These are phyloP conservation scores for Diadumene lineata DNA, from an alignment of 92 coral and sea anemone species.

Conservation along the genomic window DNA sequence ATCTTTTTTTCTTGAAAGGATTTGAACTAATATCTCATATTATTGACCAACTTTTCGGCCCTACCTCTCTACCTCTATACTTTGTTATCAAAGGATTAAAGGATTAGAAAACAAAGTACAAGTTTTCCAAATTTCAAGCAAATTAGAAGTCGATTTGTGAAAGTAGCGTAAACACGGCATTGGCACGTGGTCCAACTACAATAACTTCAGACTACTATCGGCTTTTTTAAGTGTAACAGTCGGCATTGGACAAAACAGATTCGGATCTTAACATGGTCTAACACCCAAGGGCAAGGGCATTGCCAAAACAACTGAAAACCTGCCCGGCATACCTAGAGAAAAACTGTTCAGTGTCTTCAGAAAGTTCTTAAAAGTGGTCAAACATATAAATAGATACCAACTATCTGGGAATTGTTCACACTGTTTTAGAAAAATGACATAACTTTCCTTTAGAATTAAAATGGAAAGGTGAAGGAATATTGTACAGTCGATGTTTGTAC, in stretches of 20 bases:
- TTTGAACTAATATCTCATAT: neutral
- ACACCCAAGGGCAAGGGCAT: neutral
- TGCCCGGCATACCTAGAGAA: too few species aligned
- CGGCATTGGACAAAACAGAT: slow-evolving; percentile 14
- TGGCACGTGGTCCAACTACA: slow-evolving; percentile 10
- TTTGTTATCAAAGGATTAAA: slow-evolving; percentile 17
- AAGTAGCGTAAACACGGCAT: neutral
- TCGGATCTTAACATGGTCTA: neutral
- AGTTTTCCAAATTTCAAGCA: neutral
- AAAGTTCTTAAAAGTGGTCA: too few species aligned
- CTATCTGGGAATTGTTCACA: too few species aligned
- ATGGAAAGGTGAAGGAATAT: too few species aligned
- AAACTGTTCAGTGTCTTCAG: too few species aligned
- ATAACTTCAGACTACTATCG: neutral
- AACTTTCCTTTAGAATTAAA: too few species aligned
- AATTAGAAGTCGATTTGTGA: slow-evolving; percentile 5
- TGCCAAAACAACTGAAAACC: neutral
- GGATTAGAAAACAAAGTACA: slow-evolving; percentile 22
- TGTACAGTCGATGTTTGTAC: too few species aligned
- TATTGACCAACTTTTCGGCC: neutral
- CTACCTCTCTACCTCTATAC: neutral
- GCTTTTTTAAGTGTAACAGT: slow-evolving; percentile 6
- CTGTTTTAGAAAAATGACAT: too few species aligned
- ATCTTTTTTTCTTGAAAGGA: neutral
- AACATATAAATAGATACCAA: too few species aligned